Conservation (phyloP, 2,797 vertebrate genomes). For the Sitta carolinensis region DNA sequence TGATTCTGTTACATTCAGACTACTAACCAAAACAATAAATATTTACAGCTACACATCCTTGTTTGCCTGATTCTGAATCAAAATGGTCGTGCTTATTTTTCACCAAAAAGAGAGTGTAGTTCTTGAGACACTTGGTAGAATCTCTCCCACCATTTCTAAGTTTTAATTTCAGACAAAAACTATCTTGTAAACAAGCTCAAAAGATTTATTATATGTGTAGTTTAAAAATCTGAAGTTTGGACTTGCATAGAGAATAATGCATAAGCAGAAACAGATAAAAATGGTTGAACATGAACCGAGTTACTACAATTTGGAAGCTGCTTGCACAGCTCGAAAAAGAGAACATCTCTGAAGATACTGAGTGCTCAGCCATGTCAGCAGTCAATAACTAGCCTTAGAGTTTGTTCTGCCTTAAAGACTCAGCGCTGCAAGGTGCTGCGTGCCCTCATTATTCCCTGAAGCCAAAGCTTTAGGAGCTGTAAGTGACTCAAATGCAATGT, state of each 20-base stretch:
- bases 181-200: not conserved
- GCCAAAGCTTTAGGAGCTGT: not conserved
- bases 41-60: not conserved
- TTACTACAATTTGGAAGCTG: not conserved
- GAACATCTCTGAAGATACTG: not conserved
- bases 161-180: not conserved
- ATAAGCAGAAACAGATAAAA: not conserved
- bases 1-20: not conserved
- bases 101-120: not conserved
- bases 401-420: not conserved
- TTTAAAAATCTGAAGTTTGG: not conserved
- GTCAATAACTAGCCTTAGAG: not conserved
- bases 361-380: not conserved
- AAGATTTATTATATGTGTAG: not conserved
- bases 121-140: not conserved
- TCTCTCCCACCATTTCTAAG: not conserved
- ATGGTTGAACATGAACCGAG: not conserved
- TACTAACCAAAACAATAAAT: not conserved
- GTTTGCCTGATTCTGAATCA: not conserved
- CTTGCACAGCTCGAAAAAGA: not conserved
- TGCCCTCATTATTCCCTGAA: not conserved
- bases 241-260: not conserved
- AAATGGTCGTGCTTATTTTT: not conserved
- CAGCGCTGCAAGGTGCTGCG: not conserved
- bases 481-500: not conserved